Conservation (phyloP, 2,888 invertebrate species). For the Lordiphosa andalusiaca region DNA sequence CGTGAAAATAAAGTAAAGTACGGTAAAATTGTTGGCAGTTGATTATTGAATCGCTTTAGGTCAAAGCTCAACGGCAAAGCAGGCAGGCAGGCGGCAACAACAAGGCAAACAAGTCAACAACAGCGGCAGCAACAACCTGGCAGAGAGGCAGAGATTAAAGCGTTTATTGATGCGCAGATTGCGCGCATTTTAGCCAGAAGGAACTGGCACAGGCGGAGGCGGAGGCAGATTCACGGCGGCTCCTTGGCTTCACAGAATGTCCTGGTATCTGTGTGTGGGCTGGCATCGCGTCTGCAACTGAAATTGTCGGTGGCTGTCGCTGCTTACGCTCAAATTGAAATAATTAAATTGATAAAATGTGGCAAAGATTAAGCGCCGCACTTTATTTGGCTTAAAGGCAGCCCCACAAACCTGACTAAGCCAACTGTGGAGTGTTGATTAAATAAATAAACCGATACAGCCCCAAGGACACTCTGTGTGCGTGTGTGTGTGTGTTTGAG, state of each 20-base stretch:
- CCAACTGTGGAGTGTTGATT: constrained; percentile 73
- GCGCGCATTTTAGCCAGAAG: constrained; percentile 75
- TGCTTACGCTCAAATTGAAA: constrained; percentile 76
- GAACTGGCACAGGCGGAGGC: constrained; percentile 26
- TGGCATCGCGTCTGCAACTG: constrained; percentile 52
- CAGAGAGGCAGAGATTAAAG: constrained; percentile 73
- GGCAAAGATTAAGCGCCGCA: constrained; percentile 75
- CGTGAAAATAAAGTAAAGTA: constrained; percentile 75
- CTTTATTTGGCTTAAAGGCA: constrained; percentile 75
- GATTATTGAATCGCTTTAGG: constrained; percentile 75
- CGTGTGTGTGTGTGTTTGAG: too few relatives aligned
- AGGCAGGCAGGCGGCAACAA: constrained; percentile 25
- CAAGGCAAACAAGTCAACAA: constrained; percentile 22
- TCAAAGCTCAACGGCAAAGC: constrained; percentile 71
- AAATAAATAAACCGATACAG: constrained; percentile 69
- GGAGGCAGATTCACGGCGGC: too few relatives aligned
- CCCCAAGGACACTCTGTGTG: constrained; percentile 39
- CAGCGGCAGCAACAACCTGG: constrained; percentile 60
- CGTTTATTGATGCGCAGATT: constrained; percentile 74
- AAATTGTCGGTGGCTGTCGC: constrained; percentile 58
- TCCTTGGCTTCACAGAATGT: constrained; percentile 38
- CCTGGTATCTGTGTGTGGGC: constrained; percentile 22
- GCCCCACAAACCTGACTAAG: constrained; percentile 51
- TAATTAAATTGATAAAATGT: constrained; percentile 75
- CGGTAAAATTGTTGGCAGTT: constrained; percentile 75